Percentiles rank a stretch among this genome's conserved stretches.
phyloP scores from a whole-genome alignment of 2,797 vertebrate species.

The Silurus lanzhouensis region DNA sequence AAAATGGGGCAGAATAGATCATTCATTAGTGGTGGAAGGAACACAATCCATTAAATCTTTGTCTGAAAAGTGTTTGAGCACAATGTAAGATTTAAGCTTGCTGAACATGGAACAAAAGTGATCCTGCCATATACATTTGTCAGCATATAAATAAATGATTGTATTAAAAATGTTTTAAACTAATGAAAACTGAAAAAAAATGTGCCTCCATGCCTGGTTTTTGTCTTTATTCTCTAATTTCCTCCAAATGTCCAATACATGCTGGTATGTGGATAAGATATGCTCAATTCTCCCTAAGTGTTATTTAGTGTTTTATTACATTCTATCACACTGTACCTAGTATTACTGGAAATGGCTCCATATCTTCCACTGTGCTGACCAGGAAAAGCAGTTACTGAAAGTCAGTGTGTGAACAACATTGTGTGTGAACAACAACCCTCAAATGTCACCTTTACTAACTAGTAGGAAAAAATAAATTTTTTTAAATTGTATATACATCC shows the following conservation, averaged over 20 bases:
- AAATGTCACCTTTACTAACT: not conserved
- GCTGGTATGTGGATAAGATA: not conserved
- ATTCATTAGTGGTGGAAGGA: not conserved
- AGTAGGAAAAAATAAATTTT: too few relatives aligned
- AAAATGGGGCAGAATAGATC: not conserved
- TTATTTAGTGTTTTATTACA: not conserved
- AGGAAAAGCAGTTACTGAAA: constrained; percentile 2
- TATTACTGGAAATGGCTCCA: not conserved
- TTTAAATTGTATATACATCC: not conserved
- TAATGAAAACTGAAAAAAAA: too few relatives aligned
- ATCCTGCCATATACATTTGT: not conserved
- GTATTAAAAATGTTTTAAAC: too few relatives aligned
- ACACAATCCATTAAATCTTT: not conserved
- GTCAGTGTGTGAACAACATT: not conserved
- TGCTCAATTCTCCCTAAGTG: not conserved
- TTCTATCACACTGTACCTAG: not conserved
- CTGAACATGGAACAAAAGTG: not conserved
- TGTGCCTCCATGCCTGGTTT: not conserved
- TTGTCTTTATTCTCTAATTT: not conserved
- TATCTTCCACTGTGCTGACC: not conserved
- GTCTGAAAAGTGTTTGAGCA: not conserved
- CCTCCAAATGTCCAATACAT: not conserved
- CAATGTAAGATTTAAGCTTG: not conserved
- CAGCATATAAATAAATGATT: not conserved
- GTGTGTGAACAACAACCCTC: not conserved